phyloP scores from a whole-genome alignment of 1,140 invertebrate genomes.

The Drosophila lacertosa region DNA sequence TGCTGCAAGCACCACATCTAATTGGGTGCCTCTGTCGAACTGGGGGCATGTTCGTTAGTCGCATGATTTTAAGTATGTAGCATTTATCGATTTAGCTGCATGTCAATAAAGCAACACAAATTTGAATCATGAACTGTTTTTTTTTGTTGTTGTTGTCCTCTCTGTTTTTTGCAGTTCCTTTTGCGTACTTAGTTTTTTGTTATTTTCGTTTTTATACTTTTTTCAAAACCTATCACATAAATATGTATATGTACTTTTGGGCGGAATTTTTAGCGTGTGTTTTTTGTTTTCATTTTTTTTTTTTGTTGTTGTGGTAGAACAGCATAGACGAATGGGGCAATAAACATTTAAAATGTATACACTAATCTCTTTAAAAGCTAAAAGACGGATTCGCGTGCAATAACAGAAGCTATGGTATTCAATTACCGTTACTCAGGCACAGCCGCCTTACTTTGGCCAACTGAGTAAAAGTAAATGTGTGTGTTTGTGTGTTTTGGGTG shows the following conservation, averaged over 20 bases:
- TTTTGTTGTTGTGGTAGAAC: slow-evolving; percentile 20
- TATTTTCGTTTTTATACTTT: slow-evolving; percentile 30
- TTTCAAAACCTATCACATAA: slow-evolving; percentile 83
- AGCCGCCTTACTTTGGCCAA: slow-evolving; percentile 26
- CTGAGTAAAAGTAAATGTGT: slow-evolving; percentile 19
- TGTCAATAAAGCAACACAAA: slow-evolving; percentile 19
- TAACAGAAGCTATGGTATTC: slow-evolving; percentile 38
- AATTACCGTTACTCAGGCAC: slow-evolving; percentile 36
- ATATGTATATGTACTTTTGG: slow-evolving; percentile 76
- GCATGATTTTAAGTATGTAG: slow-evolving; percentile 9
- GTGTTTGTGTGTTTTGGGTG: slow-evolving; percentile 3
- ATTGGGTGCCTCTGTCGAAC: background rate
- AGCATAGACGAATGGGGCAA: slow-evolving; percentile 21
- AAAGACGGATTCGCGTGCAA: slow-evolving; percentile 49
- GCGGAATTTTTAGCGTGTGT: slow-evolving; percentile 83
- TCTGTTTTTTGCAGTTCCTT: slow-evolving; percentile 13
- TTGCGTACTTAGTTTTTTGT: slow-evolving; percentile 23
- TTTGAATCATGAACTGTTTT: background rate
- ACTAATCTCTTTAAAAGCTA: slow-evolving; percentile 53
- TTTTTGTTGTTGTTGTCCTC: background rate
- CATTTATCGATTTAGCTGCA: slow-evolving; percentile 29
- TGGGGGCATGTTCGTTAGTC: slow-evolving; percentile 12
- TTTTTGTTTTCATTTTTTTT: slow-evolving; percentile 39
- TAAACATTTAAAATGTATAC: slow-evolving; percentile 43
- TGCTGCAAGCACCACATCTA: slow-evolving; percentile 4